phyloP scores from a whole-genome alignment of 2,888 invertebrate species.

The Lucinisca nassula region DNA sequence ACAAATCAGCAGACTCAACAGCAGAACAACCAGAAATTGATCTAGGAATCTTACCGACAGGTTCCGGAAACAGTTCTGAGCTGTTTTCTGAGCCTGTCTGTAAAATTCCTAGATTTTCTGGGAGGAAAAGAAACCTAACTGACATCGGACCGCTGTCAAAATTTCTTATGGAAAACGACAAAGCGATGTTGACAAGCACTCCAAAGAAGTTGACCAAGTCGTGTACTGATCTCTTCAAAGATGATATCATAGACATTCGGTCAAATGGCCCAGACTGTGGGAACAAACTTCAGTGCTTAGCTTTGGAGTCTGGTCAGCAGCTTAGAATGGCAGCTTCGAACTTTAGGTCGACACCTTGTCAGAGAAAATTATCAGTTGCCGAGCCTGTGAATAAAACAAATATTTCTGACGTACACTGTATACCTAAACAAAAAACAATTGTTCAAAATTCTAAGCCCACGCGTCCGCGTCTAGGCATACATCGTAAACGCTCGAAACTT shows the following conservation, averaged over 20 bases:
- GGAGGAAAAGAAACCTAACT: not conserved
- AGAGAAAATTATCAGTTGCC: not conserved
- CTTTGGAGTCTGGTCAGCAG: not conserved
- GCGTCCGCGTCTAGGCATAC: not conserved
- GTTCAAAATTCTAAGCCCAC: not conserved
- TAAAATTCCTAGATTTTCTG: not conserved
- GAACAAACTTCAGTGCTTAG: not conserved
- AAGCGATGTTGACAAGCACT: not conserved
- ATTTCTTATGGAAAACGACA: not conserved
- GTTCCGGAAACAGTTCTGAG: too few relatives aligned
- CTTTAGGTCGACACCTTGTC: not conserved
- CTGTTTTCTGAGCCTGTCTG: not conserved
- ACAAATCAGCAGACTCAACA: too few relatives aligned
- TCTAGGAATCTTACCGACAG: too few relatives aligned
- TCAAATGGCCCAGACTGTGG: too few relatives aligned
- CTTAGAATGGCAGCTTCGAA: not conserved
- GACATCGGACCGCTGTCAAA: too few relatives aligned
- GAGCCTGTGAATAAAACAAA: not conserved
- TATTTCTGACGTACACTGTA: not conserved
- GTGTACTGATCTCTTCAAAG: not conserved
- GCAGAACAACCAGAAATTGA: too few relatives aligned
- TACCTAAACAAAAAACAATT: not conserved
- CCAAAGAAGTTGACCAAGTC: not conserved
- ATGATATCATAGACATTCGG: not conserved
- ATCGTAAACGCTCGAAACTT: too few relatives aligned